Conservation (phyloP, 2,113 vertebrate species). For the Oncorhynchus kisutch region DNA sequence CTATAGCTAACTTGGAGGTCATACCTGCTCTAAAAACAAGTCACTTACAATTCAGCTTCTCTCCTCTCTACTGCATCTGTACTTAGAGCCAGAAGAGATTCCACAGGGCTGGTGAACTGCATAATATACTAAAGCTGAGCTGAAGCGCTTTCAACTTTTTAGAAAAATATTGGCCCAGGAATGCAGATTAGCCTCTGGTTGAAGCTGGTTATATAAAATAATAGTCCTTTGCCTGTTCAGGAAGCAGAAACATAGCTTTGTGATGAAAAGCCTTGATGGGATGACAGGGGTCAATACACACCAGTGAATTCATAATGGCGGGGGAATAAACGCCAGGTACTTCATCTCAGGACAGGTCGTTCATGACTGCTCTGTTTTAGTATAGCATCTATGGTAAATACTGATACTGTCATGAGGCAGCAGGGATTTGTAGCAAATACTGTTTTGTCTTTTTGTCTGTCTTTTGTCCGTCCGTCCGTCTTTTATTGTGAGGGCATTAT, state of each 20-base stretch:
- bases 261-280: not conserved
- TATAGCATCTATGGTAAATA: not conserved
- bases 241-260: not conserved
- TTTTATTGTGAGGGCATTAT: not conserved
- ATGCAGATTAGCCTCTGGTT: conserved; percentile 31
- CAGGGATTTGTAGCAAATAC: not conserved
- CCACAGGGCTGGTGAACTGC: conserved; percentile 29
- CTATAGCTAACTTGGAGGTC: too few relatives aligned
- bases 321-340: not conserved
- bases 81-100: conserved; percentile 22
- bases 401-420: not conserved
- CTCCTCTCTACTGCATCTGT: conserved; percentile 13
- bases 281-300: not conserved
- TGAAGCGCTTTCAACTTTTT: conserved; percentile 40
- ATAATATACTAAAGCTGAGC: conserved; percentile 17
- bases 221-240: not conserved
- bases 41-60: not conserved
- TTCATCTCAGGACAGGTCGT: conserved; percentile 13
- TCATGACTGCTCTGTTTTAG: conserved; percentile 13
- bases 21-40: not conserved
- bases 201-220: conserved; percentile 40
- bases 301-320: too few relatives aligned
- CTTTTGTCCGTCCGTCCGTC: not conserved
- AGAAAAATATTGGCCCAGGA: conserved; percentile 18
- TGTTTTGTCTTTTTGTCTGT: not conserved